A percentile compares a stretch with the other conserved stretches of the same genome.
phyloP scores from a whole-genome alignment of 2,797 vertebrate species.

The Anguilla obscura region DNA sequence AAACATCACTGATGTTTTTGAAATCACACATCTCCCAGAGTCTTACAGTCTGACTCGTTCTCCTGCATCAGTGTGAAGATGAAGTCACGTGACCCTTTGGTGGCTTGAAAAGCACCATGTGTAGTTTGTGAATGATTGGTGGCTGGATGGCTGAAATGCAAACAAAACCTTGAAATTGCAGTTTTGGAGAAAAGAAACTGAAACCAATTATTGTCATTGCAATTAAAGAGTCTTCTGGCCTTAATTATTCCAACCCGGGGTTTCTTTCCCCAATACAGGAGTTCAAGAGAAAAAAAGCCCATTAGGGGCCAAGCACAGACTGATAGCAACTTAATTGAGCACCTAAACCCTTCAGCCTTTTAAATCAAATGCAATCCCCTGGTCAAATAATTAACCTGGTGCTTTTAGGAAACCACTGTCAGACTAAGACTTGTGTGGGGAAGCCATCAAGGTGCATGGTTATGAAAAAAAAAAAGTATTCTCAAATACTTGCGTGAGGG shows the following conservation, averaged over 20 bases:
- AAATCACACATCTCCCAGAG: background rate
- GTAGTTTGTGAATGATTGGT: conserved; percentile 83
- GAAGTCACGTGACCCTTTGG: conserved; percentile 41
- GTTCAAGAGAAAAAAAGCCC: conserved; percentile 87
- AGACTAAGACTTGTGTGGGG: conserved; percentile 46
- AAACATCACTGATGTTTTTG: background rate
- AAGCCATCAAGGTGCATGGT: conserved; percentile 33
- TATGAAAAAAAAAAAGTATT: conserved; percentile 39
- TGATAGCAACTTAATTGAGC: conserved; percentile 97
- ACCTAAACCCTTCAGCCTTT: conserved; percentile 92
- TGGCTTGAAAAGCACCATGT: conserved; percentile 66
- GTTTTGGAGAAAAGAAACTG: conserved; percentile 77
- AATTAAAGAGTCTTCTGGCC: conserved; percentile 96
- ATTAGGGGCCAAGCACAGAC: conserved; percentile 96
- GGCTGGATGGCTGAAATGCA: conserved; percentile 79
- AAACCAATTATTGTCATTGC: conserved; percentile 92
- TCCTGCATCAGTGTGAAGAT: background rate
- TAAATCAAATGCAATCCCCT: conserved; percentile 92
- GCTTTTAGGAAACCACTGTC: conserved; percentile 42
- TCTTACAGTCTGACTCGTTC: background rate
- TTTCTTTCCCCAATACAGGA: conserved; percentile 79
- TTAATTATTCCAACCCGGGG: conserved; percentile 95
- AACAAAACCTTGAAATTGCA: conserved; percentile 76
- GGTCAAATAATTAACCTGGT: conserved; percentile 90
- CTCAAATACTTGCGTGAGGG: conserved; percentile 38